phyloP scores from a whole-genome alignment of 2,113 vertebrate genomes.

The Ceyx melanurus region DNA sequence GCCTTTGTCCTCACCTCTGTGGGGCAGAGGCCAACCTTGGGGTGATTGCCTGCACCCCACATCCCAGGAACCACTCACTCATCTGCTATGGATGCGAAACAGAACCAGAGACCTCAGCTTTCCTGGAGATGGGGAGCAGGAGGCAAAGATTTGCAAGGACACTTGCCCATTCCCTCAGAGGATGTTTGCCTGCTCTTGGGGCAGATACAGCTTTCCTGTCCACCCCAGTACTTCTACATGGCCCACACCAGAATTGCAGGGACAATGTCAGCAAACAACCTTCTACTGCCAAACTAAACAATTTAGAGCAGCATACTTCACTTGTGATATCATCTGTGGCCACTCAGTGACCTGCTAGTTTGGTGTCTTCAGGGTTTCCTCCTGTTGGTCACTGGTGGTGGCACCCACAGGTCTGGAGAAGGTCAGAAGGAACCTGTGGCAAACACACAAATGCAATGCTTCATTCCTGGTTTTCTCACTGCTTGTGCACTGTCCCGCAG shows the following conservation, averaged over 20 bases:
- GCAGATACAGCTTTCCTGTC: neutral
- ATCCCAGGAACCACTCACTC: neutral
- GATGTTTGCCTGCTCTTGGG: neutral
- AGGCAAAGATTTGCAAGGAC: neutral
- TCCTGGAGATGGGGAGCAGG: neutral
- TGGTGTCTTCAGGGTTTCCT: neutral
- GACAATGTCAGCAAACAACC: neutral
- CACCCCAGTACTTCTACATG: neutral
- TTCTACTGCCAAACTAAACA: neutral
- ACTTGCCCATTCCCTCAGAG: neutral
- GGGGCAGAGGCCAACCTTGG: neutral
- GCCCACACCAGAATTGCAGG: neutral
- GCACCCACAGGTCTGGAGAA: neutral
- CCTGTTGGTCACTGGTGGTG: neutral
- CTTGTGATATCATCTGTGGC: neutral
- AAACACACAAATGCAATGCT: rapidly evolving
- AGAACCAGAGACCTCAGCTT: neutral
- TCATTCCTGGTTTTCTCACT: neutral
- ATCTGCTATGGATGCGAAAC: neutral
- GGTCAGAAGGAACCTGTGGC: neutral
- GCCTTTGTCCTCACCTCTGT: neutral
- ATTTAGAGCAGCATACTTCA: neutral
- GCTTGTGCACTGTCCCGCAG: neutral
- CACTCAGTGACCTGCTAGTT: neutral
- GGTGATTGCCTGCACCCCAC: rapidly evolving